Base-by-base conservation (phyloP, 2,113 vertebrate species). In the Podarcis muralis region DNA sequence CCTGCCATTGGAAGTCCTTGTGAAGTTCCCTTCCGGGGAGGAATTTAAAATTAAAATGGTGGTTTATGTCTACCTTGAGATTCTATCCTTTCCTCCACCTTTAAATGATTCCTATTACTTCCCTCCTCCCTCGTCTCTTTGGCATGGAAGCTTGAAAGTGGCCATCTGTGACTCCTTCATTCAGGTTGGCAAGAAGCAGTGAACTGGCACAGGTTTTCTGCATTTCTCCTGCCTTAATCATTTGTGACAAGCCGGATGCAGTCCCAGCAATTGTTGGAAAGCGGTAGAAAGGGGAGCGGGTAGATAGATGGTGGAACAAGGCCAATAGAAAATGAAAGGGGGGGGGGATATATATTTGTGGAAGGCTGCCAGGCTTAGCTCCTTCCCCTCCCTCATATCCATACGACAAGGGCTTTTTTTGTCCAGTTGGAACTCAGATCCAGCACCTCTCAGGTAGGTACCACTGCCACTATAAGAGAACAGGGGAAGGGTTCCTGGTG, bases 161-260 rank as follows among this genome's bases (percentile, higher is more conserved):
- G 20, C 87, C 87, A 88, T 77, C 81, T 88, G 87, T 65, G 35
- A 68, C 65, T 48, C 4, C 8, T 66, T 68, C 71, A 4, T 83
- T 35, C 81, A 83, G 59, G 71, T 62, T 88, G 66, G 77, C 66
- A 72, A 20, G 69, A 71, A n/a, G 27, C 53, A 71, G n/a, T 32
- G 43, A 79, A 12, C n/a, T 48, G 59, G 87, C 69, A 87, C 35
- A 59, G 11, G 57, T 40, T 81, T 82, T 48, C 69, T 82, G n/a
- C 11, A 32, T 43, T 76, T 74, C 9, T 48, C 57, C 79, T 88
- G 75, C 27, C 68, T 88, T 82, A 82, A 82, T 87, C 59, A 75
- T 53, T 65, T 23, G 32, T 82, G 69, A 83, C 87, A 88, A 66
- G 37, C 20, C 71, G 65, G 71, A 83, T 57, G 27, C 87, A 25